Percentiles rank a stretch among this genome's conserved stretches.
Evolutionary conservation across 2,888 invertebrate genomes (phyloP).

Genomic region (Elysia crispata): DNA sequence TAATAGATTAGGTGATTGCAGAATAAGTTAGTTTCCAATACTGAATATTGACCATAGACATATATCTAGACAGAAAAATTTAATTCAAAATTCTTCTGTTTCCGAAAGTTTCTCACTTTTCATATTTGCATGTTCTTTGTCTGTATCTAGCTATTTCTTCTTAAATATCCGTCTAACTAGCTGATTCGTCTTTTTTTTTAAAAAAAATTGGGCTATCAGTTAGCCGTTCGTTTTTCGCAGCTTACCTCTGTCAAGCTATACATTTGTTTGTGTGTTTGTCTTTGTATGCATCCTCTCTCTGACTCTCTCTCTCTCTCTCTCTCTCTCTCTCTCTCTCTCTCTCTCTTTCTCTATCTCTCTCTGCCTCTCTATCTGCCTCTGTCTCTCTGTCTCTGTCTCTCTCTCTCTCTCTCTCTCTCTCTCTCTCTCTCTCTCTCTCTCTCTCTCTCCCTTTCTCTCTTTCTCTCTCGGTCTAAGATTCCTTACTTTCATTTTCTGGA

Average conservation of each 20-base stretch:
- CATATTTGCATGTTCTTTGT: too few relatives aligned
- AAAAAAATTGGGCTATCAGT: too few relatives aligned
- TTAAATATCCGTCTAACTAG: not conserved
- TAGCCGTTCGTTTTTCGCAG: too few relatives aligned
- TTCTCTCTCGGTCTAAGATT: too few relatives aligned
- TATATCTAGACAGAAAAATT: too few relatives aligned
- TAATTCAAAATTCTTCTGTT: too few relatives aligned
- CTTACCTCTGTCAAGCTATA: not conserved
- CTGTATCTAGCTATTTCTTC: too few relatives aligned
- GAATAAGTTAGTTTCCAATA: too few relatives aligned
- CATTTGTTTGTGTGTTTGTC: not conserved
- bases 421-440: not conserved
- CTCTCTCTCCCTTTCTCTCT: not conserved
- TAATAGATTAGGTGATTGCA: too few relatives aligned
- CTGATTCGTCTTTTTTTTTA: not conserved
- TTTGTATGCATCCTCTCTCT: not conserved
- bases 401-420: not conserved
- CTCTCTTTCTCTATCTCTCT: not conserved
- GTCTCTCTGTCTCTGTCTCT: not conserved
- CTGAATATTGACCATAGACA: too few relatives aligned
- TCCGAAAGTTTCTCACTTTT: too few relatives aligned
- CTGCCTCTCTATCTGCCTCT: not conserved
- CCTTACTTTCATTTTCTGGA: too few relatives aligned
- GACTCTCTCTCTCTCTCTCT: not conserved
- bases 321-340: constrained; percentile 11